Base-by-base conservation (phyloP, 2,113 vertebrate species). In the Xenotilapia longispinis region DNA sequence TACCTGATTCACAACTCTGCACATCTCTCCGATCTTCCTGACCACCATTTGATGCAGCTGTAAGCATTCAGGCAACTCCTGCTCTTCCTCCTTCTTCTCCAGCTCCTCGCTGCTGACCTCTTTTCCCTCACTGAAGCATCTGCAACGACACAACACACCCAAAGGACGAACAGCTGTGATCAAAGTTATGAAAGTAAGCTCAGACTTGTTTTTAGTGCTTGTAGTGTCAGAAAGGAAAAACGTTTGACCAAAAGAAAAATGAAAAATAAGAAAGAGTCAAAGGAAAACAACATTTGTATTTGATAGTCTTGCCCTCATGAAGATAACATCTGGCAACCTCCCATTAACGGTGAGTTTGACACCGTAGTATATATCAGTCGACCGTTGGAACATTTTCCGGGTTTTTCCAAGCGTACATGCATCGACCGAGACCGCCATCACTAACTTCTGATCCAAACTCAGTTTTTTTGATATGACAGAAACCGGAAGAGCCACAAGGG, bases 1-100 rank as follows among this genome's bases (percentile, higher is more conserved):
- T 89, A 99, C 99, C 98, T 99, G 99, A 85, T 99, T 99, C 65
- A 99, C 98, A 19, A 97, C 96, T 49, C 98, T 96, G 95, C 98
- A 99, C 93, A 99, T 98, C 92, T 99, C 98, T 12, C 97, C 97
- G 12, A 99, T 97, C 90, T 97, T 98, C 90, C 97, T 97, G 83
- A 99, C 97, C 58, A 99, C 96, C 70, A 96, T 90, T 33, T 97
- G 97, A 93, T 99, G 98, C 70, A 99, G 96, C 51, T 95, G 95
- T 79, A 97, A 92, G 85, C 96, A 98, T 81, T 98, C 97, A 0
- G 97, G 95, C 28, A 97, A 91, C 36, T 97, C 96, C 17, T 97
- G 96, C 36, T 96, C 97, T 3, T 97, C 95, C 4, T 96, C 94
- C n/a, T 96, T 95, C 81, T 90, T 91, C 84, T 84, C 89, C 92